Evolutionary conservation across 2,888 invertebrate genomes (phyloP), one percentile per base, ranked within the genome.

Genomic region (Quadriops clusia): DNA sequence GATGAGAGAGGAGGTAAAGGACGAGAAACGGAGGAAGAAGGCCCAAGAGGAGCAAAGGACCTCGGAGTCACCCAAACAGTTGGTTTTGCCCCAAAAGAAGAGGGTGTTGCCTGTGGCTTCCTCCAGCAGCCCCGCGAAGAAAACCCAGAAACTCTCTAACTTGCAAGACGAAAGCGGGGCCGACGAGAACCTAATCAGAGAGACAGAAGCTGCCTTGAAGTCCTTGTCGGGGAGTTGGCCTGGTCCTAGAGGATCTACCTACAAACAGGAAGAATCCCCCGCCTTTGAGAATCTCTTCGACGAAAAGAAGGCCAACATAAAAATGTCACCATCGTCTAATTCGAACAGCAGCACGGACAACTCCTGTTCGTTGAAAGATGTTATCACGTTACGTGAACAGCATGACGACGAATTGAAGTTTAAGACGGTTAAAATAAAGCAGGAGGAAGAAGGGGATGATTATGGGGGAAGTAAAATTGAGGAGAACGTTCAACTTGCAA

Each of bases 191-290:
- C 67, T 86, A 31, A 84, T 90, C 39, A 68, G 84, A 28, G 89
- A 90, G 58, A 87, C 90, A 3, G 87, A 89, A 55, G 84, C 84
- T 2, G 87, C 87, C 0, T 59, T 90, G 16, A 83, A 84, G 56
- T 82, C 82, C 44, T 63, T 90, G n/a, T 85, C 87, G 0, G 85
- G 84, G 9, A 84, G 79, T 54, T 86, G 86, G 81, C 75, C 78
- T 4, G 80, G 80, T 8, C 74, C 75, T 14, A 61, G 76, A 25
- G 70, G 70, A 5, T 70, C 72, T 17, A 51, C 66, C 5, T 77
- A 77, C 47, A 74, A 75, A 32, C 77, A 78, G 47, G 83, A 85
- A 41, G 83, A 83, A 46, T 76, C 78, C 16, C 79, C 80, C 22
- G 77, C 78, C 29, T 86, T 85, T 48, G 86, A 86, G 51, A 84